Base-by-base conservation (phyloP, 1,140 invertebrate genomes). In the Aethina tumida region DNA sequence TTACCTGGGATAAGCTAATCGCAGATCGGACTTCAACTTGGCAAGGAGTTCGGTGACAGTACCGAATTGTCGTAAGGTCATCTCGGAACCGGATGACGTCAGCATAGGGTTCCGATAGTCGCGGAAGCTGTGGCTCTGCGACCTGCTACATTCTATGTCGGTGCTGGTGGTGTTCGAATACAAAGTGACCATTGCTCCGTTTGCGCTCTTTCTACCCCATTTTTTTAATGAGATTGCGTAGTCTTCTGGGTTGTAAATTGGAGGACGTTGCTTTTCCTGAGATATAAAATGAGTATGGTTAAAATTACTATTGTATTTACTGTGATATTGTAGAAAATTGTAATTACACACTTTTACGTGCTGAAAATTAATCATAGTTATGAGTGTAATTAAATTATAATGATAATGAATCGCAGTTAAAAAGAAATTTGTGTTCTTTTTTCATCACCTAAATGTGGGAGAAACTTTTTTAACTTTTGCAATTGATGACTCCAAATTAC, bases 1-100 rank as follows among this genome's bases (percentile, higher is more conserved):
- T 62, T 68, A 91, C 88, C 87, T 91, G 45, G 83, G 81, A 65
- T 89, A 89, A 0, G 88, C 83, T 9, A 89, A 71, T 40, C 82
- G 70, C 0, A 95, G 71, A 62, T 93, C 90, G 2, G 84, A 76
- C 43, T 83, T 73, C 2, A 94, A 69, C 56, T 92, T 93, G 27
- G 79, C 79, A n/a, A 94, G 68, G 1, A 95, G 69, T 61, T 93
- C 87, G 19, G 84, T 85, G 32, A 90, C 77, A 16, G 82, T 82
- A 18, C 79, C 76, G 58, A 92, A 90, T 60, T 91, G 85, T 30
- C 82, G 71, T 19, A 91, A 65, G 10, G 80, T 84, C 86, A 92
- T 90, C 58, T 91, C 86, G 29, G 74, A 77, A 22, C 75, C 74
- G 47, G 56, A 69, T 58, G 59, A 68, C 59, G 55, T 68, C 56